These are phyloP conservation scores for Meloe dianella DNA, from an alignment of 2,888 invertebrate genomes.

Conservation along the genomic window DNA sequence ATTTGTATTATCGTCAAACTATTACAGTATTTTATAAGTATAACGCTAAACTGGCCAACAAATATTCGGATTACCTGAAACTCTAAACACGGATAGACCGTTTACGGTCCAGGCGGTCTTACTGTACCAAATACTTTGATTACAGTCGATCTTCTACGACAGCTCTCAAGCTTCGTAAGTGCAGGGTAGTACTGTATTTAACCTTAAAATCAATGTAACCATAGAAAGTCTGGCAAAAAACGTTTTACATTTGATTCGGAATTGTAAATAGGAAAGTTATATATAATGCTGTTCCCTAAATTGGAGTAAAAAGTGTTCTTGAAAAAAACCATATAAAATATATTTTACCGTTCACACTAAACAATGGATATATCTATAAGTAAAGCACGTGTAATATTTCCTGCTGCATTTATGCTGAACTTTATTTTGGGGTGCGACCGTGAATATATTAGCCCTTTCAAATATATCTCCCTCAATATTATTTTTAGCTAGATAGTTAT, in stretches of 20 bases:
- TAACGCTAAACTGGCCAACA: no score
- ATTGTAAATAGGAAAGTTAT: not conserved
- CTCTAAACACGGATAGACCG: no score
- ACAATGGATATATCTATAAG: conserved; percentile 34
- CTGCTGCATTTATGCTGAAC: conserved; percentile 33
- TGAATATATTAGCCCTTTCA: conserved; percentile 34
- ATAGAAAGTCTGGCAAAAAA: not conserved
- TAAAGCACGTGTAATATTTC: conserved; percentile 30
- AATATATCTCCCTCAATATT: conserved; percentile 22
- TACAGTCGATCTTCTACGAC: no score
- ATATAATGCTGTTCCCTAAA: not conserved
- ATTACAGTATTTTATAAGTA: no score
- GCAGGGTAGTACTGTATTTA: no score
- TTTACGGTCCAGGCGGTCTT: no score
- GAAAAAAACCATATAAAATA: not conserved
- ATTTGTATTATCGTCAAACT: not conserved
- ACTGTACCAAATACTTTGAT: no score
- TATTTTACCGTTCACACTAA: conserved; percentile 27
- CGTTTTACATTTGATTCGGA: not conserved
- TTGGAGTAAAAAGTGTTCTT: not conserved
- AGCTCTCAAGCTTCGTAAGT: no score
- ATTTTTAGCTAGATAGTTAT: conserved; percentile 17
- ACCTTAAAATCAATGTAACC: not conserved
- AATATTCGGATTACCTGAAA: no score
- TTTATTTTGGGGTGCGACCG: conserved; percentile 35